These are phyloP conservation scores for Mastacembelus armatus DNA, from an alignment of 2,797 vertebrate genomes.

Conservation along the genomic window DNA sequence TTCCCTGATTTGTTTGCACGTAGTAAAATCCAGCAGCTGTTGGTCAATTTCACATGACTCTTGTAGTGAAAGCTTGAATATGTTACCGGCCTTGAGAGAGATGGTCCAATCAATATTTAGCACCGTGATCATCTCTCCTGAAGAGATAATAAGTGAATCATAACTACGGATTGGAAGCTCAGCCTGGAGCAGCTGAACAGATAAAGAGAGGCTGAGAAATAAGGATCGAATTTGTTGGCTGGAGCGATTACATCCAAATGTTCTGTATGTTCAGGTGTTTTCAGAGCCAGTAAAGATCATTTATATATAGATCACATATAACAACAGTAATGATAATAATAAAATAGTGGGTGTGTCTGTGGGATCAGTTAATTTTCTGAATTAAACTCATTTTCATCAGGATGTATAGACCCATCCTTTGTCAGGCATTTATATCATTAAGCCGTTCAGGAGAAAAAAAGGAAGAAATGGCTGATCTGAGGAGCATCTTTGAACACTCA, in stretches of 20 bases:
- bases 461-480: too few relatives aligned
- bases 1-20: not conserved
- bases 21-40: slow-evolving; percentile 7
- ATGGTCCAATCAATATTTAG: slow-evolving; percentile 16
- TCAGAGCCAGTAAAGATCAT: not conserved
- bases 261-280: slow-evolving; percentile 7
- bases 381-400: too few relatives aligned
- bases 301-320: too few relatives aligned
- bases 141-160: slow-evolving; percentile 40
- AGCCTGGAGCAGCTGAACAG: slow-evolving; percentile 31
- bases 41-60: not conserved
- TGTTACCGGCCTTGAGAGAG: not conserved
- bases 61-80: not conserved
- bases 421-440: not conserved
- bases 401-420: not conserved
- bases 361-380: too few relatives aligned
- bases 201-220: slow-evolving; percentile 38
- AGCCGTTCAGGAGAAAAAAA: too few relatives aligned
- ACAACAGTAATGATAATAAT: too few relatives aligned
- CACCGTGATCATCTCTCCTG: slow-evolving; percentile 9
- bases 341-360: too few relatives aligned
- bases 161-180: slow-evolving; percentile 25
- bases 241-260: slow-evolving; percentile 17
- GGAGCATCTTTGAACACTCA: not conserved
- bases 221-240: slow-evolving; percentile 21